phyloP scores from a whole-genome alignment of 2,888 invertebrate genomes.

The Gymnocheta viridis region DNA sequence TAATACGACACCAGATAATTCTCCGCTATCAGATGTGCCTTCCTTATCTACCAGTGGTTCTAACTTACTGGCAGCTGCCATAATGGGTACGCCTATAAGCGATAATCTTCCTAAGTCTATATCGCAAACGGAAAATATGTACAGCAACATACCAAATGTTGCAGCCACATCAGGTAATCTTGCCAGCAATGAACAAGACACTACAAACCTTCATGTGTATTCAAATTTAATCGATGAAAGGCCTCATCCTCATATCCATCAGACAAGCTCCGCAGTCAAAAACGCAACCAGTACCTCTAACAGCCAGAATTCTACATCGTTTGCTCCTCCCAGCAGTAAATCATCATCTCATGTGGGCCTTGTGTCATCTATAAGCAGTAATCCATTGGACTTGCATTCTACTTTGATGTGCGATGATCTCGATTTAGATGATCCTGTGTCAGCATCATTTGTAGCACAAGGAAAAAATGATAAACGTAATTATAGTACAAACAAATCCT shows the following conservation, averaged over 20 bases:
- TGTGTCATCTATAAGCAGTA: slow-evolving; percentile 32
- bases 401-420: slow-evolving; percentile 81
- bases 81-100: slow-evolving; percentile 65
- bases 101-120: slow-evolving; percentile 74
- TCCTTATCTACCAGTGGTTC: slow-evolving; percentile 66
- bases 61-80: slow-evolving; percentile 75
- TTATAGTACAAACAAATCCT: slow-evolving; percentile 65
- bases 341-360: slow-evolving; percentile 32
- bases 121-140: slow-evolving; percentile 81
- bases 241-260: slow-evolving; percentile 68
- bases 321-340: slow-evolving; percentile 8
- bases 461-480: slow-evolving; percentile 65
- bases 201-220: slow-evolving; percentile 80
- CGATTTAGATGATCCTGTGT: slow-evolving; percentile 82
- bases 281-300: slow-evolving; percentile 12
- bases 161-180: slow-evolving; percentile 64
- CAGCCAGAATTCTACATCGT: background rate
- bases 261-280: slow-evolving; percentile 26
- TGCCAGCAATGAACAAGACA: slow-evolving; percentile 33
- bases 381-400: slow-evolving; percentile 75
- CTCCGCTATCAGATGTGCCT: slow-evolving; percentile 58
- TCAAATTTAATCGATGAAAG: slow-evolving; percentile 81
- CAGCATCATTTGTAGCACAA: slow-evolving; percentile 79
- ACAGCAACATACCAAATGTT: slow-evolving; percentile 81
- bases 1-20: slow-evolving; percentile 48